phyloP scores from a whole-genome alignment of 1,140 invertebrate species.

The Drosophila sp. region DNA sequence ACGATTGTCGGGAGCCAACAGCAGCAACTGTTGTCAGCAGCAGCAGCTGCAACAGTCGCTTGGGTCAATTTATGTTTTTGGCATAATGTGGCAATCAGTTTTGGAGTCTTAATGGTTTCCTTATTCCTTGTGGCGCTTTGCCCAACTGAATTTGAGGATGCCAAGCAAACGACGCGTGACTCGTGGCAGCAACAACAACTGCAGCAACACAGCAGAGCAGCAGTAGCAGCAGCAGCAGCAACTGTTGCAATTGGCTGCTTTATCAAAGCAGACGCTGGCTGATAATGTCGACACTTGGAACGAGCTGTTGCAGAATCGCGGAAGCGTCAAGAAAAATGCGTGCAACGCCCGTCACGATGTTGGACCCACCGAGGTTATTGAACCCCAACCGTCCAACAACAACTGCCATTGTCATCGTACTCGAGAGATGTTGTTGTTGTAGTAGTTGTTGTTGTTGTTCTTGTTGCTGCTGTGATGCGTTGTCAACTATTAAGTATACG shows the following conservation, averaged over 20 bases:
- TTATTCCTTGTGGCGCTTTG: constrained; percentile 48
- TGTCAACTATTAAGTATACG: constrained; percentile 68
- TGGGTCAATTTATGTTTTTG: constrained; percentile 31
- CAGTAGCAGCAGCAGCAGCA: constrained; percentile 33
- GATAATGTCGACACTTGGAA: constrained; percentile 54
- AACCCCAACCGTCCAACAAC: constrained; percentile 54
- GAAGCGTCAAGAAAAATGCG: constrained; percentile 74
- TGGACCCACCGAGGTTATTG: constrained; percentile 54
- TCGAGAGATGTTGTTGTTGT: constrained; percentile 2
- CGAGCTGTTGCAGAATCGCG: constrained; percentile 60
- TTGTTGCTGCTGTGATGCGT: constrained; percentile 52
- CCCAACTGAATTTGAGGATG: constrained; percentile 35
- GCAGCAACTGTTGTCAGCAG: constrained; percentile 26
- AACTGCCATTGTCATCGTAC: constrained; percentile 58
- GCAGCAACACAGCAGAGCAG: constrained; percentile 34
- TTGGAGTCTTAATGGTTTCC: constrained; percentile 49
- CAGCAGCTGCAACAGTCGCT: constrained; percentile 16
- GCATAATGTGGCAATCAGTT: constrained; percentile 47
- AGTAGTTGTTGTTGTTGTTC: constrained; percentile 16
- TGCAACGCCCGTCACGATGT: constrained; percentile 46
- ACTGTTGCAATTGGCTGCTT: constrained; percentile 57
- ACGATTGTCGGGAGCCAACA: constrained; percentile 1
- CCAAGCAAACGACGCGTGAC: constrained; percentile 32
- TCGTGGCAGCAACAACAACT: constrained; percentile 13
- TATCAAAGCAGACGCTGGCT: constrained; percentile 56